Evolutionary conservation across 2,888 invertebrate genomes (phyloP).

Genomic region (Torymus aiolomorphi): DNA sequence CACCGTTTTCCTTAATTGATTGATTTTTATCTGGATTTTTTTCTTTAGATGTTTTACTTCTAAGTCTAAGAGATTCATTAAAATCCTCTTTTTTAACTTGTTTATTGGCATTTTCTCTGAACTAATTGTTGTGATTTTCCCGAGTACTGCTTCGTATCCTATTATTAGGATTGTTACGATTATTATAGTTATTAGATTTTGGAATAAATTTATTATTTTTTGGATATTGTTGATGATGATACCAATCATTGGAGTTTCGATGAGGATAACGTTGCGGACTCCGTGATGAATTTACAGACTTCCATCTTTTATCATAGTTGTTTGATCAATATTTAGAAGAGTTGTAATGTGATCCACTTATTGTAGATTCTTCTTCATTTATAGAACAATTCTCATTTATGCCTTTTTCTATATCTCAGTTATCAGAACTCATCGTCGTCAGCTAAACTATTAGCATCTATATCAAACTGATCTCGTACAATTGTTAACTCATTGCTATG

Average conservation of each 20-base stretch:
- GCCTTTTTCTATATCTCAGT: slow-evolving; percentile 32
- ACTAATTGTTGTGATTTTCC: slow-evolving; percentile 44
- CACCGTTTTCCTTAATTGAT: slow-evolving; percentile 40
- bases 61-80: slow-evolving; percentile 25
- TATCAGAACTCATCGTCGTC: slow-evolving; percentile 25
- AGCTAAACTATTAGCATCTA: background rate
- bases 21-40: slow-evolving; percentile 13
- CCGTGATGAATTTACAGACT: slow-evolving; percentile 41
- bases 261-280: slow-evolving; percentile 35
- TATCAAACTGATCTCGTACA: slow-evolving; percentile 1
- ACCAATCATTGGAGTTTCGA: slow-evolving; percentile 48
- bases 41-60: slow-evolving; percentile 10
- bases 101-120: slow-evolving; percentile 28
- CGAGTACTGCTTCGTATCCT: too few species aligned
- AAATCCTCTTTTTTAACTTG: slow-evolving; percentile 30
- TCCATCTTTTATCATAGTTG: slow-evolving; percentile 55
- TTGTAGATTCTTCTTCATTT: slow-evolving; percentile 45
- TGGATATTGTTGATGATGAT: slow-evolving; percentile 42
- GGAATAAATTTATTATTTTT: slow-evolving; percentile 47
- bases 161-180: slow-evolving; percentile 42
- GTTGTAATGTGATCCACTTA: slow-evolving; percentile 50
- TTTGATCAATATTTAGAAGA: slow-evolving; percentile 54
- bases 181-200: slow-evolving; percentile 49
- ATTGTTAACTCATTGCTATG: background rate
- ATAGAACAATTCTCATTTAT: slow-evolving; percentile 38